Base-by-base conservation (phyloP, 2,888 invertebrate genomes). In the Strigamia maritima region DNA sequence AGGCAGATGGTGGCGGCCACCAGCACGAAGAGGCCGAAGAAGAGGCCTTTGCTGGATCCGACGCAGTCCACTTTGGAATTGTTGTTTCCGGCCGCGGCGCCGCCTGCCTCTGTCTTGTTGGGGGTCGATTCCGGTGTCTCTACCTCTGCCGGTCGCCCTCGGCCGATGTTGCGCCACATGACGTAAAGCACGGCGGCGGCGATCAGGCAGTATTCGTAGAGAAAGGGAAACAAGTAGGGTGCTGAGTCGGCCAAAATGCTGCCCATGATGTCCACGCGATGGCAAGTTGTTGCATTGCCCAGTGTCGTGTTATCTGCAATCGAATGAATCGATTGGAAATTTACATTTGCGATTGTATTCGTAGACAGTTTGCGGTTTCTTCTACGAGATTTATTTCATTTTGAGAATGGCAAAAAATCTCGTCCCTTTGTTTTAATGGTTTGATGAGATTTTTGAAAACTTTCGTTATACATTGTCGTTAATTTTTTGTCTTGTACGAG, bases 171-270 rank as follows among this genome's bases (percentile, higher is more conserved):
- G 85, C 94, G 93, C 97, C 97, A 97, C 94, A 97, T 97, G 78
- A 96, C 94, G 86, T 95, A 97, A 84, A 97, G 92, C 60, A 97
- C 96, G 78, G 96, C 95, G 77, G 97, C 95, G 24, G 96, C 96
- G 84, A 98, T 95, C 82, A 97, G 88, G 81, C 96, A 95, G 87
- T 97, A 97, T 86, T 97, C 95, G 84, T 97, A 94, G 84, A 96
- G 95, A 87, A 97, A 97, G 0, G 97, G 97, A 87, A 94, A 98
- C 77, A 97, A 89, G 86, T 95, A 97, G 0, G 97, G 97, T 12
- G 97, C 94, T 0, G 97, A 93, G 85, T 95, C 95, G 84, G 93
- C 91, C 10, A 96, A 95, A 83, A 96, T 95, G 76, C 92, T 93
- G 74, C 95, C 95, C 95, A 96, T 95, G 84, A 84, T 83, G 70